These are phyloP conservation scores for Megaceryle maxima DNA, from an alignment of 2,113 vertebrate genomes.

Conservation along the genomic window DNA sequence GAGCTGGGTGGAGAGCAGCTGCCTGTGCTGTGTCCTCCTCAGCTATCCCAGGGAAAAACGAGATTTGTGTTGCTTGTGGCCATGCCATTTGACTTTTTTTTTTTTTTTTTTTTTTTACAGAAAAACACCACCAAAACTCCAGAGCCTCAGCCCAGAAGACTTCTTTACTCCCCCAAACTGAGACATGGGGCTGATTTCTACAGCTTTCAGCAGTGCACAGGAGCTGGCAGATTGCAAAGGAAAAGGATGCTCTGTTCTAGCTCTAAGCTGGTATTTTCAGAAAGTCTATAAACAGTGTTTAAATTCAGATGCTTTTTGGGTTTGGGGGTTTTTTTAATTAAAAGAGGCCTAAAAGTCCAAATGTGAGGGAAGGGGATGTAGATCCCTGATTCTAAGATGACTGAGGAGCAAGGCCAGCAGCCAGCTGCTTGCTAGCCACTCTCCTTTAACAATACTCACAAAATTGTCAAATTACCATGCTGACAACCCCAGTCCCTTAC, in stretches of 20 bases:
- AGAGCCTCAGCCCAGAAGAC: not conserved
- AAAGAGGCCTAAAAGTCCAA: not conserved
- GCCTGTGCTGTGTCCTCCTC: accelerated
- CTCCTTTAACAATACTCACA: not conserved
- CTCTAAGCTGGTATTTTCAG: not conserved
- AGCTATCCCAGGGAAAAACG: accelerated
- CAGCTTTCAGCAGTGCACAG: accelerated
- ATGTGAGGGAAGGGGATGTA: not conserved
- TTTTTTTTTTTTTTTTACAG: too few relatives aligned
- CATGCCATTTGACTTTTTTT: not conserved
- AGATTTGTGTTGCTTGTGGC: accelerated
- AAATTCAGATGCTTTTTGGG: not conserved
- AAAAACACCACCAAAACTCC: too few relatives aligned
- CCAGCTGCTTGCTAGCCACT: not conserved
- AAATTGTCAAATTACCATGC: not conserved
- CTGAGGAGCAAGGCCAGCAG: not conserved
- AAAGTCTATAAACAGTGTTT: not conserved
- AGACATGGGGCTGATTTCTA: accelerated
- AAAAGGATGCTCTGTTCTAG: not conserved
- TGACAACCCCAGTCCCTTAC: not conserved
- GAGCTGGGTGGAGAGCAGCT: not conserved
- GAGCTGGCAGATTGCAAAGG: not conserved
- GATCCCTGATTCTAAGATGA: not conserved
- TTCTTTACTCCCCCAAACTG: not conserved
- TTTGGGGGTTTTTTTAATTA: not conserved